A percentile compares a stretch with the other conserved stretches of the same genome.
Conservation (phyloP, 2,113 vertebrate genomes). For the Rousettus leschenaultii region DNA sequence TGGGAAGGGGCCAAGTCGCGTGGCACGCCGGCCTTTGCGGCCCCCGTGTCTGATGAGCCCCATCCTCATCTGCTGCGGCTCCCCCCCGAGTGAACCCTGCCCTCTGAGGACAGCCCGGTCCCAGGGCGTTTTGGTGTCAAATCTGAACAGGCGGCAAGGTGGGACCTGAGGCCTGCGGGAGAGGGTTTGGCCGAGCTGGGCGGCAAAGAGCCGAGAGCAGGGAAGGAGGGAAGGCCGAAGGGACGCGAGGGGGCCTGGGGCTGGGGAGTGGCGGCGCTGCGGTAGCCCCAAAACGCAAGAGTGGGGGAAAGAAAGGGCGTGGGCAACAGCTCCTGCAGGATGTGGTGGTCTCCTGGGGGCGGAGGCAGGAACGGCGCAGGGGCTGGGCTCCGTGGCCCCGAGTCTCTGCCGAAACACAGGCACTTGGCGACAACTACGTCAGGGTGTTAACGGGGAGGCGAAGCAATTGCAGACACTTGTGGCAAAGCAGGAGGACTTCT, state of each 20-base stretch:
- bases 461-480: not conserved
- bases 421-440: not conserved
- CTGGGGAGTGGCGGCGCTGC: not conserved
- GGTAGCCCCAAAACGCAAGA: not conserved
- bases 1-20: not conserved
- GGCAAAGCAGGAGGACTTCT: not conserved
- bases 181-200: not conserved
- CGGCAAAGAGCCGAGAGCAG: not conserved
- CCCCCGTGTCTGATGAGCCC: not conserved
- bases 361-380: accelerated
- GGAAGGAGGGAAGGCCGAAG: not conserved
- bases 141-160: not conserved
- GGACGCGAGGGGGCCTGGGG: not conserved
- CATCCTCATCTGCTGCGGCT: not conserved
- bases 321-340: not conserved
- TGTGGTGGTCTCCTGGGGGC: not conserved
- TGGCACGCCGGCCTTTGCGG: not conserved
- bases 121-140: not conserved
- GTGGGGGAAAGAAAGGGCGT: not conserved
- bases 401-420: not conserved
- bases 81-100: not conserved
- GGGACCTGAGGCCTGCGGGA: not conserved
- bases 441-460: not conserved
- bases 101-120: not conserved
- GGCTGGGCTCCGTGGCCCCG: not conserved